Evolutionary conservation across 2,113 vertebrate species (phyloP), one percentile per base, ranked within the genome.

Genomic region (Anas platyrhynchos): DNA sequence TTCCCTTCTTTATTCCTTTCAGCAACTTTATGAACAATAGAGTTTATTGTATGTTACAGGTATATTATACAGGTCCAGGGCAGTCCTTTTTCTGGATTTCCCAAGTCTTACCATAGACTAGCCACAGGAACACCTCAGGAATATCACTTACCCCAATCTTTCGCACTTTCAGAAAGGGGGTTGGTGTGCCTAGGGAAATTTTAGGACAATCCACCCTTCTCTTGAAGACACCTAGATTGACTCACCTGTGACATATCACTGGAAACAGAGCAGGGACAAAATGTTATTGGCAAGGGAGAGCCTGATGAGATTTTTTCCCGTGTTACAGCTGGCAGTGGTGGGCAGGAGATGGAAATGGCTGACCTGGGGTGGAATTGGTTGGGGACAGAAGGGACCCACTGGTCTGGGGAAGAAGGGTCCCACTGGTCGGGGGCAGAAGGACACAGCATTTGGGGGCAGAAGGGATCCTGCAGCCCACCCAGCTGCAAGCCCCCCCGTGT

Each of bases 161-260:
- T 26, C 50, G 66, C 32, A 20, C 41, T 58, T 83, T 31, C 13
- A 72, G 23, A 56, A 78, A 32, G 25, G 29, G 21, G n/a, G 6
- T 34, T 11, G 55, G 9, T 0, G 0, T 48, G 25, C 34, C 4
- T 26, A 68, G 43, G 21, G 34, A 52, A 61, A 56, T 56, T 75
- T 61, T 12, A 2, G 16, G 58, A 21, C 16, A 56, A 48, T 6
- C 11, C 25, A 22, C 5, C 22, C 13, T n/a, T 52, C 76, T 91
- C 31, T n/a, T 11, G 16, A 67, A 56, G 15, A 26, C 8, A 86
- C 44, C 6, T 20, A 25, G 15, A 21, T 74, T 48, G 43, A 41
- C 5, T 41, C 41, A 36, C 31, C 46, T 3, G 9, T 46, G 48
- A 17, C 3, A 16, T 10, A 50, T 0, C 41, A 16, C 12, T 67